Percentiles rank a stretch among this genome's conserved stretches.
Evolutionary conservation across 2,888 invertebrate genomes (phyloP).

Genomic region (Drosophila paranaensis): DNA sequence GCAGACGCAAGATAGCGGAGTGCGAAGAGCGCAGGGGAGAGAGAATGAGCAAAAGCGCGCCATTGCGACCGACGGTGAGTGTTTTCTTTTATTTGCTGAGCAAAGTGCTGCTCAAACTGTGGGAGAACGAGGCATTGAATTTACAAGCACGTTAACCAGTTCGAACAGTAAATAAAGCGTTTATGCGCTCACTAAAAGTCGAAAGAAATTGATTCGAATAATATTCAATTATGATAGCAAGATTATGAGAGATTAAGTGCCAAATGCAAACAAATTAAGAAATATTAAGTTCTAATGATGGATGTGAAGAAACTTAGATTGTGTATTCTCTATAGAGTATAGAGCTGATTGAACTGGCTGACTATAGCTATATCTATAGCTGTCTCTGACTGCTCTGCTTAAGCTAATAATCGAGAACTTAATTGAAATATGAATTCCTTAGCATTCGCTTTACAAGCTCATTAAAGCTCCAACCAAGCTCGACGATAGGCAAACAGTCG

Average conservation of each 20-base stretch:
- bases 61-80: conserved; percentile 7
- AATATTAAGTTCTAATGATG: background rate
- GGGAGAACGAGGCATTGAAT: conserved; percentile 24
- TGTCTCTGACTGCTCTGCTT: background rate
- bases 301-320: too few species aligned
- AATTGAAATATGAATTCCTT: conserved; percentile 6
- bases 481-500: conserved; percentile 42
- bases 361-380: background rate
- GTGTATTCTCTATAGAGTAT: too few species aligned
- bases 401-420: conserved; percentile 1
- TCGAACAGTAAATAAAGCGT: background rate
- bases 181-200: background rate
- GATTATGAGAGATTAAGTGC: background rate
- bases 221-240: too few species aligned
- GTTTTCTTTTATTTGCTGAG: conserved; percentile 1
- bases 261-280: background rate
- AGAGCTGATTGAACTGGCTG: background rate
- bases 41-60: conserved; percentile 5
- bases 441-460: conserved; percentile 6
- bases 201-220: background rate
- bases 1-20: conserved; percentile 11
- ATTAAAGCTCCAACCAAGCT: conserved; percentile 16
- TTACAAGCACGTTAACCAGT: conserved; percentile 17
- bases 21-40: background rate
- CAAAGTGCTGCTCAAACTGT: conserved; percentile 39